Evolutionary conservation across 2,113 vertebrate species (phyloP).

Genomic region (Heloderma charlesbogerti): DNA sequence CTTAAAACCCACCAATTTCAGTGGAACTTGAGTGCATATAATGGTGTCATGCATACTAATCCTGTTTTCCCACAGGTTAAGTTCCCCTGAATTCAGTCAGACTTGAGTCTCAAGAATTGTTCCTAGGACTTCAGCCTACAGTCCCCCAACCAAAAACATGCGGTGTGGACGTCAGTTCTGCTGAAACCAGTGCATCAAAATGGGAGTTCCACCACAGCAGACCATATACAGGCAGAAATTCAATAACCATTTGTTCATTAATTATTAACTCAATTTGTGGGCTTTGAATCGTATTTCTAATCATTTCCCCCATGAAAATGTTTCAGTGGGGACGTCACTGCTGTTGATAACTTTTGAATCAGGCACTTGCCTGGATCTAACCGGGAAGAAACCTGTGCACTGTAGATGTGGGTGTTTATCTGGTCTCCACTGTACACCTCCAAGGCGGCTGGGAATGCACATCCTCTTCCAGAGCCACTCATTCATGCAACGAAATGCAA

Average conservation of each 20-base stretch:
- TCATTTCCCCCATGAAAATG: neutral
- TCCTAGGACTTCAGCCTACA: neutral
- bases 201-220: too few species aligned
- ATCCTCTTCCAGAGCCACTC: neutral
- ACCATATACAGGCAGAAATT: too few species aligned
- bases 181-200: too few species aligned
- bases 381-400: neutral
- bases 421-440: neutral
- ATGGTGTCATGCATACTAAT: neutral
- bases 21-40: neutral
- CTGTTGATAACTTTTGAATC: neutral
- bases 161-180: too few species aligned
- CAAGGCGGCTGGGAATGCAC: neutral
- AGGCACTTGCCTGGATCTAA: too few species aligned
- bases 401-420: too few species aligned
- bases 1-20: neutral
- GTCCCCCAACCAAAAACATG: too few species aligned
- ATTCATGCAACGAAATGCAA: neutral
- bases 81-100: neutral
- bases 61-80: too few species aligned
- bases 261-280: too few species aligned
- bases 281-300: neutral
- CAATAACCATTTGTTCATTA: too few species aligned
- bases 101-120: neutral
- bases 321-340: too few species aligned